A percentile compares a stretch with the other conserved stretches of the same genome.
Evolutionary conservation across 2,113 vertebrate species (phyloP).

Genomic region (Leucopternis melanops): DNA sequence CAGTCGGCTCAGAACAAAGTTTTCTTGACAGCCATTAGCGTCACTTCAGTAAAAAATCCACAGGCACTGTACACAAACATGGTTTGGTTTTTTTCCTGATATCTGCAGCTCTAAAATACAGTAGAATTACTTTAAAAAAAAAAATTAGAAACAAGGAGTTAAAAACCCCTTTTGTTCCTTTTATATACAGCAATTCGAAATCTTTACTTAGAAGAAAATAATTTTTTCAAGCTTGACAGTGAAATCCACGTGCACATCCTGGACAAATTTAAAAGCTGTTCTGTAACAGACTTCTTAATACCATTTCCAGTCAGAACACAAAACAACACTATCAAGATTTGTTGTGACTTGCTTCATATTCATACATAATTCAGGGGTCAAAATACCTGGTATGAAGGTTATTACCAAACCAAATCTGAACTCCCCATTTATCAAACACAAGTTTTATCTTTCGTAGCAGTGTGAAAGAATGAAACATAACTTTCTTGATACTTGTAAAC

Average conservation of each 20-base stretch:
- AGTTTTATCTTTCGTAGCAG: not conserved
- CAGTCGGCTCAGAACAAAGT: not conserved
- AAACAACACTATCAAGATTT: not conserved
- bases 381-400: not conserved
- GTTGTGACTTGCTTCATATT: conserved; percentile 27
- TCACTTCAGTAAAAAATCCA: not conserved
- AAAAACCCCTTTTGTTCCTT: not conserved
- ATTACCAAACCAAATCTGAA: not conserved
- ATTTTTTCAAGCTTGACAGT: not conserved
- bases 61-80: not conserved
- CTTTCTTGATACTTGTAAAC: not conserved
- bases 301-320: not conserved
- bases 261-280: not conserved
- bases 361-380: not conserved
- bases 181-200: not conserved
- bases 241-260: not conserved
- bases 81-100: not conserved
- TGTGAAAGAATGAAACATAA: not conserved
- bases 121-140: not conserved
- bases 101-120: not conserved
- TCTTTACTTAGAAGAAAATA: not conserved
- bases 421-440: not conserved
- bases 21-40: not conserved
- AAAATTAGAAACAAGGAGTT: not conserved
- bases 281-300: not conserved